Evolutionary conservation across 1,140 invertebrate genomes (phyloP), one percentile per base, ranked within the genome.

Genomic region (Scaptomyza hsui): DNA sequence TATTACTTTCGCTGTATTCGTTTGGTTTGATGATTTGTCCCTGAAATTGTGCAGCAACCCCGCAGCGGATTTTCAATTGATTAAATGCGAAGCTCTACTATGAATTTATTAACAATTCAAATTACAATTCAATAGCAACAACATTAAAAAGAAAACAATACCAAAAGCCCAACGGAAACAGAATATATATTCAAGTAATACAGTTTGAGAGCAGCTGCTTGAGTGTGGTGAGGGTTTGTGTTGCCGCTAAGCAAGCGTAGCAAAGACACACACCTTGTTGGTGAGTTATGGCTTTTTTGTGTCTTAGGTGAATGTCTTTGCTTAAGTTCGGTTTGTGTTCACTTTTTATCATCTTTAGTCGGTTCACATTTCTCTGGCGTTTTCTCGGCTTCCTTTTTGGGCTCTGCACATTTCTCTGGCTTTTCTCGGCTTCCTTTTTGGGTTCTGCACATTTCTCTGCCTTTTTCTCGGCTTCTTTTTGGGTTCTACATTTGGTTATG

Each of bases 11-110:
- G 32, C 19, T 51, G 24, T 39, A 32, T 41, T 59, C 19, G 39
- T 29, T 52, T 61, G n/a, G 41, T 26, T 41, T 24, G 6, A 21
- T 10, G 41, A 55, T 29, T 68, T 82, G 79, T 85, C 80, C 80
- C 76, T 83, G 80, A 83, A 85, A 59, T 85, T 83, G 80, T 83
- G 80, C 80, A 83, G 62, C 72, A 64, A 83, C 80, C 80, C 80
- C 76, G 72, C 44, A 65, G 74, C 35, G 48, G 29, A 57, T 63
- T 75, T 83, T 65, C 65, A 76, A 71, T 78, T 71, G 57, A 78
- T 75, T 75, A 67, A 64, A 83, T 83, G 67, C 72, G 62, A 68
- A 56, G 53, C 52, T 71, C 74, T 59, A 49, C 62, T 60, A 71
- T 62, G 64, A 47, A 73, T 83, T 71, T 80, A 86, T 83, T 83